phyloP scores from a whole-genome alignment of 2,113 vertebrate genomes.

The Pundamilia nyererei region DNA sequence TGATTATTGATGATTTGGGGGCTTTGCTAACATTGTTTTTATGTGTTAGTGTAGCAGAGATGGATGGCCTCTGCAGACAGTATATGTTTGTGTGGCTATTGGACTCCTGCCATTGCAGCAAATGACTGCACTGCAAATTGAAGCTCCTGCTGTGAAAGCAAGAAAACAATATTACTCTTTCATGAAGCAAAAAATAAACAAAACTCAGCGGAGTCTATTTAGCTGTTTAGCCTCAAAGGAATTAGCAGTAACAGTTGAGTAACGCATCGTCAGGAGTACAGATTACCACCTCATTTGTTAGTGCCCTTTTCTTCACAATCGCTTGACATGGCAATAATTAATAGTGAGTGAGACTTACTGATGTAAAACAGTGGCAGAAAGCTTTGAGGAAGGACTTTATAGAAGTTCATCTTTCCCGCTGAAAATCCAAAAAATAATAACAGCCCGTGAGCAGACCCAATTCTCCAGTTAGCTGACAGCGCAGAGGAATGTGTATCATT shows the following conservation, averaged over 20 bases:
- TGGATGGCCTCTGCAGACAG: neutral
- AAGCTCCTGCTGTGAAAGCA: slow-evolving; percentile 9
- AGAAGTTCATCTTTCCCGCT: neutral
- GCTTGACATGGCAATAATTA: neutral
- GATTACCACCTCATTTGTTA: slow-evolving; percentile 7
- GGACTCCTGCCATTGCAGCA: neutral
- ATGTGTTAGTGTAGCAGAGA: neutral
- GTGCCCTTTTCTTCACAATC: neutral
- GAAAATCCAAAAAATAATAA: slow-evolving; percentile 4
- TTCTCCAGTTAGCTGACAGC: slow-evolving; percentile 7
- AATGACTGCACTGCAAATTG: slow-evolving; percentile 1
- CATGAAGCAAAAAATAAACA: slow-evolving; percentile 19
- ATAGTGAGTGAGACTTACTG: slow-evolving; percentile 2
- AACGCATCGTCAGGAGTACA: neutral
- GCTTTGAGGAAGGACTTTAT: neutral
- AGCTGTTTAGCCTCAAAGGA: neutral
- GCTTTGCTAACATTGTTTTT: neutral
- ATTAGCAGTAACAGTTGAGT: neutral
- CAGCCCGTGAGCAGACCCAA: neutral
- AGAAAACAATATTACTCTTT: slow-evolving; percentile 25
- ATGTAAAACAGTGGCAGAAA: neutral
- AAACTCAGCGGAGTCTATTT: neutral
- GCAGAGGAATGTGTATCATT: neutral
- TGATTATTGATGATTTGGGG: neutral
- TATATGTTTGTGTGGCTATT: neutral